These are phyloP conservation scores for Gallinago paraguaiae DNA, from an alignment of 2,113 vertebrate genomes.

Conservation along the genomic window DNA sequence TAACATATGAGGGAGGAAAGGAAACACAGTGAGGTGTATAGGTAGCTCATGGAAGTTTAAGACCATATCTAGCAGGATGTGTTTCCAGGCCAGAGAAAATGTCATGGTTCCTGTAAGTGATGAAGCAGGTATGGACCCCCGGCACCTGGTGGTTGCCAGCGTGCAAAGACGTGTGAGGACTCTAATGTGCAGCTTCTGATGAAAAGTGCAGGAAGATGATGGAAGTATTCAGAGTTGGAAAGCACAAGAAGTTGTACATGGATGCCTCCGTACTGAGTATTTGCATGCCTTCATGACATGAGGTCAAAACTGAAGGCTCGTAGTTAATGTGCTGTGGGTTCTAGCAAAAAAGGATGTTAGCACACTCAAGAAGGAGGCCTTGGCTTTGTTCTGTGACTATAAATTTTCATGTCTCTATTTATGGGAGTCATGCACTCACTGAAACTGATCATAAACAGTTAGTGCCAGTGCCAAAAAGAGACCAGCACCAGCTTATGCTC, in stretches of 20 bases:
- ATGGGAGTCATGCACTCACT: not conserved
- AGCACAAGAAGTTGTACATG: not conserved
- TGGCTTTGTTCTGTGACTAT: not conserved
- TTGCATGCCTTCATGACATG: not conserved
- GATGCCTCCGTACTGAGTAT: not conserved
- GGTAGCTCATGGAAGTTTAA: not conserved
- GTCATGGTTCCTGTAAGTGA: fast-evolving
- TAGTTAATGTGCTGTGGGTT: not conserved
- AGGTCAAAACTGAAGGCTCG: not conserved
- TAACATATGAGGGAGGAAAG: not conserved
- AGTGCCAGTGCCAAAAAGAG: not conserved
- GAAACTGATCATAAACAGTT: not conserved
- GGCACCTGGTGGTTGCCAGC: not conserved
- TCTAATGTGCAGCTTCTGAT: not conserved
- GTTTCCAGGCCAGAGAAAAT: not conserved
- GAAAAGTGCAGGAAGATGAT: not conserved
- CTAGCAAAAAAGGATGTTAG: not conserved
- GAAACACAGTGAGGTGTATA: not conserved
- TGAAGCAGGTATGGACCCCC: not conserved
- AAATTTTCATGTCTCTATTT: not conserved
- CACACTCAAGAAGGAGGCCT: not conserved
- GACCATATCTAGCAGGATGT: not conserved
- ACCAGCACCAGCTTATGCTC: not conserved
- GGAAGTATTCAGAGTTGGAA: not conserved
- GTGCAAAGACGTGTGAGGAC: not conserved